These are phyloP conservation scores for Noctua fimbriata DNA, from an alignment of 2,888 invertebrate genomes.

Conservation along the genomic window DNA sequence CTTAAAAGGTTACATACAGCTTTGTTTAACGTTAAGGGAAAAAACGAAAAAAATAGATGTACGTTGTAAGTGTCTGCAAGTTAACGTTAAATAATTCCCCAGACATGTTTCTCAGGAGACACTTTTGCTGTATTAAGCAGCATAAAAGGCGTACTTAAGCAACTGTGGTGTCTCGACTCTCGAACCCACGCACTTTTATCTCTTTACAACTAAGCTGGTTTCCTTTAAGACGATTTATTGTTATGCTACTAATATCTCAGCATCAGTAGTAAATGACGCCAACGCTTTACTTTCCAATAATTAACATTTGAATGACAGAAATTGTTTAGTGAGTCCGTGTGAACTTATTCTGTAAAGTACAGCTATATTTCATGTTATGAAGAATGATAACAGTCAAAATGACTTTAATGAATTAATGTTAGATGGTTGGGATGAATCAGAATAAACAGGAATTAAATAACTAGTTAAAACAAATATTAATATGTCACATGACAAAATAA, in stretches of 20 bases:
- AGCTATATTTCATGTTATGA: slow-evolving; percentile 30
- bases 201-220: slow-evolving; percentile 86
- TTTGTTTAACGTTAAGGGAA: slow-evolving; percentile 32
- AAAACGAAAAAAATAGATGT: neutral
- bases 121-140: slow-evolving; percentile 76
- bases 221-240: slow-evolving; percentile 87
- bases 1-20: slow-evolving; percentile 38
- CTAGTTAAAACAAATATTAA: neutral
- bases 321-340: slow-evolving; percentile 61
- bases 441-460: neutral
- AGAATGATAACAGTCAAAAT: neutral
- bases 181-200: slow-evolving; percentile 88
- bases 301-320: slow-evolving; percentile 81
- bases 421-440: neutral
- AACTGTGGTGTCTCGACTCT: slow-evolving; percentile 80
- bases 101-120: slow-evolving; percentile 60
- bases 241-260: slow-evolving; percentile 85
- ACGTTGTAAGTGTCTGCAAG: slow-evolving; percentile 29
- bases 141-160: slow-evolving; percentile 86
- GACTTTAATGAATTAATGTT: neutral
- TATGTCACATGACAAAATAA: slow-evolving; percentile 4
- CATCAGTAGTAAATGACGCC: slow-evolving; percentile 81
- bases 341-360: slow-evolving; percentile 51
- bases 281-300: slow-evolving; percentile 84
- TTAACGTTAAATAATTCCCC: slow-evolving; percentile 62